phyloP scores from a whole-genome alignment of 2,113 vertebrate genomes.

The Rhea pennata region DNA sequence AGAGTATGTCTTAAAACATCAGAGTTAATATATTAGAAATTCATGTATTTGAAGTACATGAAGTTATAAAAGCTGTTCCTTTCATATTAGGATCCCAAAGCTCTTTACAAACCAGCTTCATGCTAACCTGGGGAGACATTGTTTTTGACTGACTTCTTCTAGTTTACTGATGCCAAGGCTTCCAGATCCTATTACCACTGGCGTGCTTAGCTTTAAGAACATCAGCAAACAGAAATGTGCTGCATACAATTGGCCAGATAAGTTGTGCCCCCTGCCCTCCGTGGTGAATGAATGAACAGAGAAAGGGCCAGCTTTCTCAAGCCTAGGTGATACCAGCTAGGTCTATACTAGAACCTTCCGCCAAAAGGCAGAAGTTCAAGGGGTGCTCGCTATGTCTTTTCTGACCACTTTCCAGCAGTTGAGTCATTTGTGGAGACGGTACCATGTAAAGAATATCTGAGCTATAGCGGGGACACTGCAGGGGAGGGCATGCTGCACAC shows the following conservation, averaged over 20 bases:
- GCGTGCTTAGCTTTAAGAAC: neutral
- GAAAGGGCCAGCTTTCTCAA: neutral
- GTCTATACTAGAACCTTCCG: neutral
- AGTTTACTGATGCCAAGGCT: neutral
- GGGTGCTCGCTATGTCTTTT: neutral
- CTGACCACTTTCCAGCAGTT: neutral
- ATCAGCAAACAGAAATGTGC: neutral
- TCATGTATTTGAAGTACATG: neutral
- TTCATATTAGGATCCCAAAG: neutral
- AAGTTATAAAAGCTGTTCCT: neutral
- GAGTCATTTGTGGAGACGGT: neutral
- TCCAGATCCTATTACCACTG: neutral
- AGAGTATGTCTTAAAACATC: neutral
- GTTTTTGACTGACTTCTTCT: neutral
- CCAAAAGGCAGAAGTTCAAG: neutral
- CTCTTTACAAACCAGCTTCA: neutral
- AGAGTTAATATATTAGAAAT: neutral
- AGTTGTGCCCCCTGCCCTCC: no score
- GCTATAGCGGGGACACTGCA: fast-evolving
- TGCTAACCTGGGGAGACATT: neutral
- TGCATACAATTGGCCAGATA: neutral
- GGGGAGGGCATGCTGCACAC: neutral
- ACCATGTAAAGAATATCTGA: neutral
- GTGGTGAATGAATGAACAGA: neutral
- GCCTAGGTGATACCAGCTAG: neutral